Conservation (phyloP, 2,888 invertebrate genomes). For the Sphaerophoria rueppellii region DNA sequence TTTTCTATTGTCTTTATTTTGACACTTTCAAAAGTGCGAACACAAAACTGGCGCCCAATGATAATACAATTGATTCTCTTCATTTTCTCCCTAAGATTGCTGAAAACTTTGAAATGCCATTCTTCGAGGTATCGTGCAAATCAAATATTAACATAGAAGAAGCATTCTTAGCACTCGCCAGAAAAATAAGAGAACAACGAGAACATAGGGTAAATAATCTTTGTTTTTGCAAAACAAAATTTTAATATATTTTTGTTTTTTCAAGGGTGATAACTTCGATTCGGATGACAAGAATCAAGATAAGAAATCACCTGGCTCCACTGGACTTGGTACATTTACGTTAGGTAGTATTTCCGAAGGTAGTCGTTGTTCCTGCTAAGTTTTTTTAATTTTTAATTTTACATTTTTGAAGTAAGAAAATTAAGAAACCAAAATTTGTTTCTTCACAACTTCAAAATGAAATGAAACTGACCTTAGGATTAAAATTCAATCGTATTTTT, state of each 20-base stretch:
- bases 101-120: conserved; percentile 93
- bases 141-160: conserved; percentile 93
- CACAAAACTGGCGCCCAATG: too few species aligned
- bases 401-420: conserved; percentile 8
- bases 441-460: conserved; percentile 47
- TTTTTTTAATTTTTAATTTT: conserved; percentile 11
- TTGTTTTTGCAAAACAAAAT: background rate
- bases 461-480: conserved; percentile 56
- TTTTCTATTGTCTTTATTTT: background rate
- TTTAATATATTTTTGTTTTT: conserved; percentile 20
- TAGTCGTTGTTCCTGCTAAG: conserved; percentile 82
- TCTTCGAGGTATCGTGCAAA: conserved; percentile 94
- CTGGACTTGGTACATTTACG: conserved; percentile 81
- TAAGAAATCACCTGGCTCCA: conserved; percentile 81
- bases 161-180: conserved; percentile 90
- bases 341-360: conserved; percentile 81
- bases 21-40: too few species aligned
- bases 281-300: conserved; percentile 81
- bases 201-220: conserved; percentile 86
- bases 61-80: background rate
- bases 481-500: conserved; percentile 55
- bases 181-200: conserved; percentile 91
- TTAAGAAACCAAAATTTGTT: conserved; percentile 5
- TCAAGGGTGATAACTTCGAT: conserved; percentile 82
- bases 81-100: conserved; percentile 85